These are phyloP conservation scores for Cairina moschata DNA, from an alignment of 2,113 vertebrate genomes.

Conservation along the genomic window DNA sequence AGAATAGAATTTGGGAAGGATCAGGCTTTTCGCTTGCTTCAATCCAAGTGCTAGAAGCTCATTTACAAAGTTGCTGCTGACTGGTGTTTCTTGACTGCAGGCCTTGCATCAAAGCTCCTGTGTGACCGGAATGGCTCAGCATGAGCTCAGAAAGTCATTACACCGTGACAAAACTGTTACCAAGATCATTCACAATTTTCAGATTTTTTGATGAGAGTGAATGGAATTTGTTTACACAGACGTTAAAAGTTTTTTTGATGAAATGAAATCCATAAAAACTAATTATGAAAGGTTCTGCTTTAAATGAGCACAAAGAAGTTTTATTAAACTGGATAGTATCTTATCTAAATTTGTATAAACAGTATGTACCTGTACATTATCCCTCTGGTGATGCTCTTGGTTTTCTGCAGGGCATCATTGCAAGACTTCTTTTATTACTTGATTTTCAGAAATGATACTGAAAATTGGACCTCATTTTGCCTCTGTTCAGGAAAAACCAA, in stretches of 20 bases:
- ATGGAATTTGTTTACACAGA: not conserved
- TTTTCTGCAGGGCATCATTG: not conserved
- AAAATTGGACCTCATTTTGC: not conserved
- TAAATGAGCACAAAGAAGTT: slow-evolving; percentile 37
- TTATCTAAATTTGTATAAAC: slow-evolving; percentile 36
- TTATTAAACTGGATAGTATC: slow-evolving; percentile 42
- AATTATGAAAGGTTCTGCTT: slow-evolving; percentile 19
- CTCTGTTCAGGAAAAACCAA: not conserved
- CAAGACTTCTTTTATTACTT: slow-evolving; percentile 24
- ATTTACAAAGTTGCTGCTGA: not conserved
- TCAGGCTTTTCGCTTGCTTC: not conserved
- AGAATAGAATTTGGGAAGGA: not conserved
- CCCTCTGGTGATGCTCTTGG: not conserved
- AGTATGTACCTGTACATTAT: not conserved
- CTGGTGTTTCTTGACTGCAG: not conserved
- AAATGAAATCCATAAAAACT: not conserved
- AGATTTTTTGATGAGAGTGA: not conserved
- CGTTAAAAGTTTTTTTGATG: slow-evolving; percentile 8
- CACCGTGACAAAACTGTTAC: fast-evolving
- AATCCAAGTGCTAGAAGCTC: not conserved
- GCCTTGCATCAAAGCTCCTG: not conserved
- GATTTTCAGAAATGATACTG: slow-evolving; percentile 60
- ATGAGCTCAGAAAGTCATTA: not conserved
- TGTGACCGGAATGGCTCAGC: not conserved
- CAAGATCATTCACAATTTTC: not conserved